A percentile compares a stretch with the other conserved stretches of the same genome.
phyloP scores from a whole-genome alignment of 2,113 vertebrate genomes.

The Engraulis encrasicolus region DNA sequence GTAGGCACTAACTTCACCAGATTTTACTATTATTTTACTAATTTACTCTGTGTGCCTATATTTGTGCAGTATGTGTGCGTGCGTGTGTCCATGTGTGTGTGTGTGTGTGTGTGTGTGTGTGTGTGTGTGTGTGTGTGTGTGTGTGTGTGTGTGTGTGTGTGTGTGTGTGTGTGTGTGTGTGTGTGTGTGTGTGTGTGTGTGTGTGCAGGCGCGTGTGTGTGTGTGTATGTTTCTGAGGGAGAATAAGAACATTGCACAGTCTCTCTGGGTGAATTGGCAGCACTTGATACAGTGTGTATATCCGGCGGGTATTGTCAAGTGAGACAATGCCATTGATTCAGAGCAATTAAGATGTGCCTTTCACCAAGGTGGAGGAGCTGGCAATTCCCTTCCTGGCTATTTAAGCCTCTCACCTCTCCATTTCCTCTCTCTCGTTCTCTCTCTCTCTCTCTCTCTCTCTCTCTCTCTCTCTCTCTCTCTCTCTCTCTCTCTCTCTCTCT shows the following conservation, averaged over 20 bases:
- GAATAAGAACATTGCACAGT: background rate
- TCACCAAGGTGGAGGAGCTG: background rate
- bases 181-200: conserved; percentile 1
- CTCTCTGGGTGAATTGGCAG: background rate
- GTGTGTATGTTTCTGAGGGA: too few relatives aligned
- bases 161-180: conserved; percentile 6
- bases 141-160: background rate
- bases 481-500: too few relatives aligned
- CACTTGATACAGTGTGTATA: conserved; percentile 6
- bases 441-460: too few relatives aligned
- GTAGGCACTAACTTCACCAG: too few relatives aligned
- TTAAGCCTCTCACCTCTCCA: too few relatives aligned
- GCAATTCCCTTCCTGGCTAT: background rate
- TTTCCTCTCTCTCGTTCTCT: too few relatives aligned
- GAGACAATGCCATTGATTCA: conserved; percentile 38
- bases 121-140: background rate
- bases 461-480: too few relatives aligned
- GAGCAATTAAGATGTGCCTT: conserved; percentile 33
- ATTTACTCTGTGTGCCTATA: too few relatives aligned
- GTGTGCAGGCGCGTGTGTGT: background rate
- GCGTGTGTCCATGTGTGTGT: background rate
- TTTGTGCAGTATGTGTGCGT: background rate
- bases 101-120: background rate
- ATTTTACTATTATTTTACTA: too few relatives aligned
- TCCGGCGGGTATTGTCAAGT: conserved; percentile 18